Percentiles rank a stretch among this genome's conserved stretches.
Evolutionary conservation across 2,113 vertebrate species (phyloP).

Genomic region (Clarias batrachus): DNA sequence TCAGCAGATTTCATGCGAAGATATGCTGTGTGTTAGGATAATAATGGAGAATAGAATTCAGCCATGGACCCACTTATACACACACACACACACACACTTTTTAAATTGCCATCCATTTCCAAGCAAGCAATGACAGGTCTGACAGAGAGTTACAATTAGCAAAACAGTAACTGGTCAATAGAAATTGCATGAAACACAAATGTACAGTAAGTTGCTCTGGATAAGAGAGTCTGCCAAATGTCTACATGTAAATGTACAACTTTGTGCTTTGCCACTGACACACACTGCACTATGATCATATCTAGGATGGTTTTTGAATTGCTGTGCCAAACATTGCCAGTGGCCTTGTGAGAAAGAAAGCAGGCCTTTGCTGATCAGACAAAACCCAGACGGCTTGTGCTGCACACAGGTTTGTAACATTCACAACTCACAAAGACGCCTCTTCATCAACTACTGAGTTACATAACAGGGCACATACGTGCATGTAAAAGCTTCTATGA

Average conservation of each 20-base stretch:
- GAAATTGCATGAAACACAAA: background rate
- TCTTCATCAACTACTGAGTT: conserved; percentile 32
- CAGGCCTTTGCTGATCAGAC: conserved; percentile 48
- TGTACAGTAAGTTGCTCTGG: too few species aligned
- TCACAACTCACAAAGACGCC: conserved; percentile 15
- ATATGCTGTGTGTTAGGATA: conserved; percentile 33
- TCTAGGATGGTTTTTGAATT: background rate
- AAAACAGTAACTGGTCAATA: background rate
- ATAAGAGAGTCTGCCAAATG: too few species aligned
- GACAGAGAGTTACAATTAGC: conserved; percentile 12
- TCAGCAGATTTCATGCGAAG: conserved; percentile 51
- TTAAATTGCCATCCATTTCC: background rate
- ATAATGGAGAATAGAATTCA: conserved; percentile 31
- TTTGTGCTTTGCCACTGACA: background rate
- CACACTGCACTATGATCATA: background rate
- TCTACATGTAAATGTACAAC: too few species aligned
- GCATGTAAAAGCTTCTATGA: background rate
- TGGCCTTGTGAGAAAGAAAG: conserved; percentile 29
- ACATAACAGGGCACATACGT: conserved; percentile 30
- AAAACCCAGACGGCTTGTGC: conserved; percentile 45
- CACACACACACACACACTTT: background rate
- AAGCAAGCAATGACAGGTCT: conserved; percentile 8
- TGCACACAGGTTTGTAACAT: conserved; percentile 36
- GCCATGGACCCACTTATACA: background rate
- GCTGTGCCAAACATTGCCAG: conserved; percentile 21